These are phyloP conservation scores for Cyprinodon variegatus DNA, from an alignment of 2,113 vertebrate species.

Conservation along the genomic window DNA sequence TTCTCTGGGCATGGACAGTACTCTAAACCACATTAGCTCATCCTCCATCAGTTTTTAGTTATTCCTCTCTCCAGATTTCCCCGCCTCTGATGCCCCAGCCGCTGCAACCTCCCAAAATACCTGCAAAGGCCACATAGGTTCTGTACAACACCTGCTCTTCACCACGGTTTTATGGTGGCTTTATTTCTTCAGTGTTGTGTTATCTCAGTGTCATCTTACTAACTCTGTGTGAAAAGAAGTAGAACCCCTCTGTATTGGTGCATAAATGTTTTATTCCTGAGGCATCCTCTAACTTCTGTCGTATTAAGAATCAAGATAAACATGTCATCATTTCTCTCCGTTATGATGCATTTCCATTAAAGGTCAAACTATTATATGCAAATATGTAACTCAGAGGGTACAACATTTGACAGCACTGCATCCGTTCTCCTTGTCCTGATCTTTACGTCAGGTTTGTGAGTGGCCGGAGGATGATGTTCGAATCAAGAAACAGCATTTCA, in stretches of 20 bases:
- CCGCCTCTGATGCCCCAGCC: no score
- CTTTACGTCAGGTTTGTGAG: background rate
- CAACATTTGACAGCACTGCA: background rate
- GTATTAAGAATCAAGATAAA: background rate
- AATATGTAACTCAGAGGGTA: background rate
- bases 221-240: background rate
- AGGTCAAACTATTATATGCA: constrained; percentile 13
- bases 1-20: no score
- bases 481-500: constrained; percentile 27
- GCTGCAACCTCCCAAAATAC: no score
- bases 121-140: no score
- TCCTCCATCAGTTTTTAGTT: no score
- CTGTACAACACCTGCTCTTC: background rate
- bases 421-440: constrained; percentile 8
- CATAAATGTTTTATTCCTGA: background rate
- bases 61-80: no score
- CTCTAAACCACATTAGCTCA: no score
- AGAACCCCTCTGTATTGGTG: background rate
- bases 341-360: constrained; percentile 5
- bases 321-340: background rate
- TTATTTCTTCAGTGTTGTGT: background rate
- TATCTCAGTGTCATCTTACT: background rate
- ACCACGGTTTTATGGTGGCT: background rate
- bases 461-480: constrained; percentile 12
- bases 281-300: background rate